A percentile compares a stretch with the other conserved stretches of the same genome.
These are phyloP conservation scores for Sardina pilchardus DNA, from an alignment of 2,113 vertebrate genomes.

Conservation along the genomic window DNA sequence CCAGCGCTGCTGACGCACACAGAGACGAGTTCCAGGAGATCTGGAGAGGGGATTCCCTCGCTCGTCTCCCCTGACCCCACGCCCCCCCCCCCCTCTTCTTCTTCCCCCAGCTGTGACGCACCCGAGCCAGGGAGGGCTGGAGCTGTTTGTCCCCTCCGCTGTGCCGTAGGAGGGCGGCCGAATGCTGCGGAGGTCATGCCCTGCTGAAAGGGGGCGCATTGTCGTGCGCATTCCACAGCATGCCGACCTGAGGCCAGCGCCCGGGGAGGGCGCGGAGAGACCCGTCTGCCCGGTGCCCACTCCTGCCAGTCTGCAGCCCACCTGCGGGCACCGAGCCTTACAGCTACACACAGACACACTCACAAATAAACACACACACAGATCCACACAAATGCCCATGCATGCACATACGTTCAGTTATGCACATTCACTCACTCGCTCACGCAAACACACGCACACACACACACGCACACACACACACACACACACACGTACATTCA, in stretches of 20 bases:
- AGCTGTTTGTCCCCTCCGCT: background rate
- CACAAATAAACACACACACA: background rate
- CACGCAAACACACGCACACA: background rate
- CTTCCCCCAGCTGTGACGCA: background rate
- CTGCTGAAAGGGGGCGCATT: conserved; percentile 41
- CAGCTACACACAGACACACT: background rate
- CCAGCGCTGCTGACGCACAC: background rate
- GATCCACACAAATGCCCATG: too few relatives aligned
- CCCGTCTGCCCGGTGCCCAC: background rate
- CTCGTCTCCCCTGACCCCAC: background rate
- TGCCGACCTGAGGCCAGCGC: conserved; percentile 35
- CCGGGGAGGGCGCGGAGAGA: conserved; percentile 11
- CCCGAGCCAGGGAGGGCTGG: background rate
- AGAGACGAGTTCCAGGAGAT: background rate
- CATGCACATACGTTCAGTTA: background rate
- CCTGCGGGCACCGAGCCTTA: too few relatives aligned
- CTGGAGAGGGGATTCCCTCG: background rate
- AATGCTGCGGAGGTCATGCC: conserved; percentile 27
- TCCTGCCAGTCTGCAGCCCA: background rate
- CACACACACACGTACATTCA: background rate
- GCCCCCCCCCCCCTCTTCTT: background rate
- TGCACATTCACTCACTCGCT: background rate
- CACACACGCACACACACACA: too few relatives aligned
- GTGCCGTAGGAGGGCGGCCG: conserved; percentile 20
- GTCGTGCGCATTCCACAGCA: conserved; percentile 44